A percentile compares a stretch with the other conserved stretches of the same genome.
These are phyloP conservation scores for Heteropelma amictum DNA, from an alignment of 2,888 invertebrate species.

Conservation along the genomic window DNA sequence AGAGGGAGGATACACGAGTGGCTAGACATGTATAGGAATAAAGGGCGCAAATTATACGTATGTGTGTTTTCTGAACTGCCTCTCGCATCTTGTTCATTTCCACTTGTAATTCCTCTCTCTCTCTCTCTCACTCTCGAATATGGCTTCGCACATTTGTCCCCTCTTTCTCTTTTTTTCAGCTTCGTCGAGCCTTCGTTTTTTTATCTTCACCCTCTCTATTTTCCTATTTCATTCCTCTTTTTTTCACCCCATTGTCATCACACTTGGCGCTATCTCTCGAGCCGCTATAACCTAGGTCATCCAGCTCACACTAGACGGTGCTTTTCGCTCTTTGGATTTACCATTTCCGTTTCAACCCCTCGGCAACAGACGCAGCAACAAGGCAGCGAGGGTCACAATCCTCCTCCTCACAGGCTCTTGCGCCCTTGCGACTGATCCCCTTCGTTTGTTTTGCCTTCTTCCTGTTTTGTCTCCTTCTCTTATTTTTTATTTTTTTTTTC, in stretches of 20 bases:
- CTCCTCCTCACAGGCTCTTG: conserved; percentile 7
- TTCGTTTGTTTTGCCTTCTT: neutral
- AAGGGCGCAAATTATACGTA: conserved; percentile 2
- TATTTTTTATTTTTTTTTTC: conserved; percentile 8
- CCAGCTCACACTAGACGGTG: conserved; percentile 42
- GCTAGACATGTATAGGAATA: conserved; percentile 8
- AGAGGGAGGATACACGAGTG: neutral
- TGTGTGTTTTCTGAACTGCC: conserved; percentile 8
- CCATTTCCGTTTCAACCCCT: conserved; percentile 53
- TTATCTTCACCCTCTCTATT: conserved; percentile 10
- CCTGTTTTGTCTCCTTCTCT: neutral
- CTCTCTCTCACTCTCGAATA: conserved; percentile 17
- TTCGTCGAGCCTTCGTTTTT: neutral
- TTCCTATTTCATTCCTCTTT: neutral
- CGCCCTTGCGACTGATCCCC: conserved; percentile 1
- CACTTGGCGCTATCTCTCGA: conserved; percentile 38
- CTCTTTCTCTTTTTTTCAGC: too few species aligned
- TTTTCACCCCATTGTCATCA: conserved; percentile 26
- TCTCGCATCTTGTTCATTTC: conserved; percentile 5
- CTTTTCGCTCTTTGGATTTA: conserved; percentile 50
- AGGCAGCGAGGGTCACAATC: conserved; percentile 26
- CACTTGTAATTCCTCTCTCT: neutral
- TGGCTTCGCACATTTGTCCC: neutral
- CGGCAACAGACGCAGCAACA: conserved; percentile 29
- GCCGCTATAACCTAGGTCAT: conserved; percentile 52